Evolutionary conservation across 2,888 invertebrate species (phyloP), one percentile per base, ranked within the genome.

Genomic region (Scaptomyza reducta): DNA sequence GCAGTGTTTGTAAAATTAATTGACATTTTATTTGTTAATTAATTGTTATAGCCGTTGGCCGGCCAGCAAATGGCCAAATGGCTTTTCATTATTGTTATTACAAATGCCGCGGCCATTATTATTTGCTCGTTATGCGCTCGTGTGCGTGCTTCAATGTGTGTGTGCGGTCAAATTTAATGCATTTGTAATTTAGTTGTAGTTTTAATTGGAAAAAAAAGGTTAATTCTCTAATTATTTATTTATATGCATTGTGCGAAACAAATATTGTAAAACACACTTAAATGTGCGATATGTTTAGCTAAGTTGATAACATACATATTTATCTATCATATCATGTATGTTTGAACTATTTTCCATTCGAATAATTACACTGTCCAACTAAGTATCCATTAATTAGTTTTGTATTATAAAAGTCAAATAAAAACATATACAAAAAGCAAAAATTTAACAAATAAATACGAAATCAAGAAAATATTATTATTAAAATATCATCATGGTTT

Each of bases 21-120:
- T 90, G 89, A 89, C 90, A 90, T 90, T 90, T 90, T 90, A 89
- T 90, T 90, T 89, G 90, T 89, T 90, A 90, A 90, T 90, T 90
- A 90, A 90, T 90, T 89, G 89, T 88, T 79, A 84, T 75, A 78
- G 88, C 78, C 68, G 79, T 78, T 84, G 85, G 64, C 65, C 73
- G 53, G 57, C 63, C 56, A 58, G 13, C 71, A 58, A 83, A 84
- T 84, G 79, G 73, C 68, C 66, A 80, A 87, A 84, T 87, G 75
- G 74, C 80, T 86, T 83, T 83, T 85, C 83, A 87, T 84, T 83
- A 83, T 82, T 84, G 80, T 84, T 84, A 88, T 82, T 82, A 82
- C 82, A 82, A 82, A 82, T 85, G 85, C 87, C 51, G 82, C 60
- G 74, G 70, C 79, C 82, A 82, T 87, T 82, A 82, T 82, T 82